Percentiles rank a stretch among this genome's conserved stretches.
Conservation (phyloP, 2,797 vertebrate genomes). For the Kryptopterus vitreolus region DNA sequence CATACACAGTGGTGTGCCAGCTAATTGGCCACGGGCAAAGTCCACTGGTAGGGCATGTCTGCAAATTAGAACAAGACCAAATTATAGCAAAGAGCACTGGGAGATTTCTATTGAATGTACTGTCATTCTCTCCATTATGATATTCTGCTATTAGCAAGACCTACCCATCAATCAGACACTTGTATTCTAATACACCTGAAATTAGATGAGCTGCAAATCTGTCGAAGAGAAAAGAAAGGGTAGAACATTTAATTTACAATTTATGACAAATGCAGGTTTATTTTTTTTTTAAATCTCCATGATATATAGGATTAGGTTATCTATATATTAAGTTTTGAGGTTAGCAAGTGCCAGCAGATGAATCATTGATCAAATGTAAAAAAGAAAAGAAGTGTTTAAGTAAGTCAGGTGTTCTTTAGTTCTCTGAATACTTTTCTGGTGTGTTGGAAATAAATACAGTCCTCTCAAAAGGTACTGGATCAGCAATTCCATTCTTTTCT, state of each 20-base stretch:
- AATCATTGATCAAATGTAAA: neutral
- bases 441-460: neutral
- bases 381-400: neutral
- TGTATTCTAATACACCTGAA: conserved; percentile 92
- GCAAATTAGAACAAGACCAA: conserved; percentile 52
- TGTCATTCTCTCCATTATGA: neutral
- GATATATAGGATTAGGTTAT: neutral
- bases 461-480: neutral
- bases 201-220: conserved; percentile 95
- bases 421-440: neutral
- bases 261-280: neutral
- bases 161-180: conserved; percentile 90
- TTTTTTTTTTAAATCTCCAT: neutral
- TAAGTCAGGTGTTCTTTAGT: neutral
- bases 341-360: neutral
- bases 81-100: conserved; percentile 29
- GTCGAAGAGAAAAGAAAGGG: conserved; percentile 38
- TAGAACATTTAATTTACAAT: neutral
- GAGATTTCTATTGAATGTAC: neutral
- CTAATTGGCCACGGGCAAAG: conserved; percentile 86
- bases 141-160: conserved; percentile 53
- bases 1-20: conserved; percentile 93
- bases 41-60: conserved; percentile 87
- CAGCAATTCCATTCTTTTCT: neutral
- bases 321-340: neutral